Conservation (phyloP, 2,797 vertebrate species). For the Lophotriccus pileatus region DNA sequence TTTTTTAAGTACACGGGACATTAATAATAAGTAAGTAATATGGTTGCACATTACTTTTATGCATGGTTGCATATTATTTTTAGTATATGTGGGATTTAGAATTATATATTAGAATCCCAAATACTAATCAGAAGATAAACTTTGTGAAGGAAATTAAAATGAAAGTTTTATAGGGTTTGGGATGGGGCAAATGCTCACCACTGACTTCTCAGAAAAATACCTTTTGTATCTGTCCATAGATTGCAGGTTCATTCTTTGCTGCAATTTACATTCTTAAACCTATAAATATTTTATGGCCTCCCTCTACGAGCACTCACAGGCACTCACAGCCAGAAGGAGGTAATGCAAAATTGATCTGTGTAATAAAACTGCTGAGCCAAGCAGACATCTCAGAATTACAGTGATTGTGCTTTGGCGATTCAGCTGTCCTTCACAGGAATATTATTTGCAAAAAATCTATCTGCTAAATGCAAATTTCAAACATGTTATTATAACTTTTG, state of each 20-base stretch:
- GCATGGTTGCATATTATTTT: not conserved
- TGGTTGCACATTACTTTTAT: not conserved
- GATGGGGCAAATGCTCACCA: slow-evolving; percentile 69
- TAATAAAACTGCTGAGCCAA: slow-evolving; percentile 90
- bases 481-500: not conserved
- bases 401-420: slow-evolving; percentile 78
- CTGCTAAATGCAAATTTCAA: not conserved
- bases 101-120: not conserved
- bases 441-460: slow-evolving; percentile 24
- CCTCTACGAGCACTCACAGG: slow-evolving; percentile 82
- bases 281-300: slow-evolving; percentile 91
- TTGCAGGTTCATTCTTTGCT: slow-evolving; percentile 81
- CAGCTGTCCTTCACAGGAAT: slow-evolving; percentile 45
- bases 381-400: slow-evolving; percentile 81
- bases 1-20: not conserved
- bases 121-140: not conserved
- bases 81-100: not conserved
- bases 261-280: slow-evolving; percentile 83
- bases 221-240: slow-evolving; percentile 70
- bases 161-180: slow-evolving; percentile 70
- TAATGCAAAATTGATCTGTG: slow-evolving; percentile 94
- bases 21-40: not conserved
- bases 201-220: slow-evolving; percentile 76
- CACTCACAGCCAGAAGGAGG: slow-evolving; percentile 85
- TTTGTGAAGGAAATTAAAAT: slow-evolving; percentile 68